Percentiles rank a stretch among this genome's conserved stretches.
Evolutionary conservation across 1,140 invertebrate genomes (phyloP).

Genomic region (Drosophila bipectinata): DNA sequence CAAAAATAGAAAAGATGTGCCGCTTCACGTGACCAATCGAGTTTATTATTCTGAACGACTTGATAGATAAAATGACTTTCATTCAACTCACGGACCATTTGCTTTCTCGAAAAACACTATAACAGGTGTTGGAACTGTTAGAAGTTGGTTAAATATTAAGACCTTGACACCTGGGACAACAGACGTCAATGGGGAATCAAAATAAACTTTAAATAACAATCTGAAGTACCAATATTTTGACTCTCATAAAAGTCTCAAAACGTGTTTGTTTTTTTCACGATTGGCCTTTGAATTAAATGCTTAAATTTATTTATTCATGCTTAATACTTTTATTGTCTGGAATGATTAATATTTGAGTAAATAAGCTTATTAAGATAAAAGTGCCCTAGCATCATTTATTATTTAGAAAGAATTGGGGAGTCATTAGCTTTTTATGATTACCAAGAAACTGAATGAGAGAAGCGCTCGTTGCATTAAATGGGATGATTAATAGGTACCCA

Average conservation of each 20-base stretch:
- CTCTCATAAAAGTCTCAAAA: not conserved
- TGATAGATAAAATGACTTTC: not conserved
- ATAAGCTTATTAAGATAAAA: not conserved
- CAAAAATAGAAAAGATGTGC: not conserved
- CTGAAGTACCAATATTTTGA: not conserved
- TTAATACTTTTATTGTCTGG: not conserved
- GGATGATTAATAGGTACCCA: too few relatives aligned
- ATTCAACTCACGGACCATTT: too few relatives aligned
- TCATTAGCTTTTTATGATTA: not conserved
- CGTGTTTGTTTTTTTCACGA: not conserved
- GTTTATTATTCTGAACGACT: not conserved
- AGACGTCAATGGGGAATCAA: not conserved
- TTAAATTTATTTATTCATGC: not conserved
- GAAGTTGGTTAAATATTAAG: not conserved
- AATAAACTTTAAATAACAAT: not conserved
- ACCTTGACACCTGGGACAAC: not conserved
- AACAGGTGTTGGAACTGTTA: not conserved
- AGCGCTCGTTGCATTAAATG: not conserved
- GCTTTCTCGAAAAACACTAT: not conserved
- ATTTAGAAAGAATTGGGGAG: not conserved
- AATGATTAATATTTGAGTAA: not conserved
- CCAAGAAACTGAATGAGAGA: not conserved
- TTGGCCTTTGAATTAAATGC: not conserved
- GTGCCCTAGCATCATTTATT: too few relatives aligned
- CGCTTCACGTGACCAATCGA: not conserved